Evolutionary conservation across 2,888 invertebrate species (phyloP).

Genomic region (Temnothorax unifasciatus): DNA sequence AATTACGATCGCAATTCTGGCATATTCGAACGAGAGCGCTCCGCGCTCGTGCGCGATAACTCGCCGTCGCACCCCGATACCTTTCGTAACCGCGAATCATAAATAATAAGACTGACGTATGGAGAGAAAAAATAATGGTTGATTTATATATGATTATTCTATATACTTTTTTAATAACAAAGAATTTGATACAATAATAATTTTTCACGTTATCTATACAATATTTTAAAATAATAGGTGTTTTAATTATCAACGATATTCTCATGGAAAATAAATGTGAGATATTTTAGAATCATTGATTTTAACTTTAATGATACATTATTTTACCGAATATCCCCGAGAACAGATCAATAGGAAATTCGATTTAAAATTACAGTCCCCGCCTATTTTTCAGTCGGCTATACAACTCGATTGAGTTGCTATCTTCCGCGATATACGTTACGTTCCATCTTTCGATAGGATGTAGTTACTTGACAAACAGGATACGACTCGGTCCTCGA

Average conservation of each 20-base stretch:
- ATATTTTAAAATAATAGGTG: not conserved
- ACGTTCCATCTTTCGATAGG: slow-evolving; percentile 9
- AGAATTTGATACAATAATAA: not conserved
- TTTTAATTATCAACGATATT: not conserved
- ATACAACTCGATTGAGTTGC: not conserved
- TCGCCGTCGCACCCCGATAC: not conserved
- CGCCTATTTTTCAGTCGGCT: not conserved
- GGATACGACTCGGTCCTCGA: slow-evolving; percentile 19
- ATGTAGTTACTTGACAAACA: slow-evolving; percentile 43
- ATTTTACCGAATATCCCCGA: not conserved
- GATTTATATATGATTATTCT: not conserved
- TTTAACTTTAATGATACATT: not conserved
- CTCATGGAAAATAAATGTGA: not conserved
- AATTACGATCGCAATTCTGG: slow-evolving; percentile 30
- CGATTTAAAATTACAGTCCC: not conserved
- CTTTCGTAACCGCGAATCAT: not conserved
- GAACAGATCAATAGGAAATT: not conserved
- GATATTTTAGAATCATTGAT: not conserved
- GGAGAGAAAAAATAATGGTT: not conserved
- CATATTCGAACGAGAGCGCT: slow-evolving; percentile 6
- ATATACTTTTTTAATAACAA: not conserved
- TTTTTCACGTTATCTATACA: not conserved
- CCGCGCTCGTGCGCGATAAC: not conserved
- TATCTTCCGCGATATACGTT: not conserved
- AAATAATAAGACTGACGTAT: not conserved